phyloP scores from a whole-genome alignment of 2,113 vertebrate genomes.

The Dunckerocampus dactyliophorus region DNA sequence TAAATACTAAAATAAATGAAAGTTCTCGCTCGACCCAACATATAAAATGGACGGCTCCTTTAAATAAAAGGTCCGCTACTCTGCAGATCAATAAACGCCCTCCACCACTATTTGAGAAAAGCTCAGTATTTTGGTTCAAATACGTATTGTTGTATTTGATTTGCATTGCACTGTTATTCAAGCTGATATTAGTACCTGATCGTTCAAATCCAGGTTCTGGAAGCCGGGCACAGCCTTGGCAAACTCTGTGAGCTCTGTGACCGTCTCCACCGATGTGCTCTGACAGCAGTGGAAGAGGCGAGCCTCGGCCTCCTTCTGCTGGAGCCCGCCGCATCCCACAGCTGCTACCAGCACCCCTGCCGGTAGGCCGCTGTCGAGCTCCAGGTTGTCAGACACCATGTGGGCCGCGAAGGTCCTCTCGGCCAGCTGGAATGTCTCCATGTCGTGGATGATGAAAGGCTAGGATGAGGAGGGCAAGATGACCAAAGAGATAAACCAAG shows the following conservation, averaged over 20 bases:
- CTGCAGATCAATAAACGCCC: no score
- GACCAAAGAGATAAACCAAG: neutral
- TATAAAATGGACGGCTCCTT: no score
- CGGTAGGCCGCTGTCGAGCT: conserved; percentile 66
- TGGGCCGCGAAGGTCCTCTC: conserved; percentile 89
- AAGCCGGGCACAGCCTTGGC: conserved; percentile 95
- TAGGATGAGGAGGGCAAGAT: conserved; percentile 43
- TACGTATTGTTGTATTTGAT: neutral
- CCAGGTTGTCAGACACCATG: conserved; percentile 77
- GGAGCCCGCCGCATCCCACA: conserved; percentile 70
- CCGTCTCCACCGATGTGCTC: conserved; percentile 90
- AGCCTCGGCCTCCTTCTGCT: conserved; percentile 88
- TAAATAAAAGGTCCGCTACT: no score
- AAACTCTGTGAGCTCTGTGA: conserved; percentile 92
- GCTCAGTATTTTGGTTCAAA: neutral
- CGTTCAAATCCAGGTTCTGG: conserved; percentile 84
- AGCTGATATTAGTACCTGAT: conserved; percentile 75
- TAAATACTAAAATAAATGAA: no score
- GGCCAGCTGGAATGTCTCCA: conserved; percentile 93
- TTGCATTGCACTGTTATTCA: neutral
- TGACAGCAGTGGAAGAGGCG: conserved; percentile 96
- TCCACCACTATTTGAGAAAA: no score
- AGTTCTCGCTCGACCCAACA: no score
- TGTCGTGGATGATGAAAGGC: conserved; percentile 96
- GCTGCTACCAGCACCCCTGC: conserved; percentile 71